Evolutionary conservation across 2,797 vertebrate species (phyloP).

Genomic region (Oreochromis grahami): DNA sequence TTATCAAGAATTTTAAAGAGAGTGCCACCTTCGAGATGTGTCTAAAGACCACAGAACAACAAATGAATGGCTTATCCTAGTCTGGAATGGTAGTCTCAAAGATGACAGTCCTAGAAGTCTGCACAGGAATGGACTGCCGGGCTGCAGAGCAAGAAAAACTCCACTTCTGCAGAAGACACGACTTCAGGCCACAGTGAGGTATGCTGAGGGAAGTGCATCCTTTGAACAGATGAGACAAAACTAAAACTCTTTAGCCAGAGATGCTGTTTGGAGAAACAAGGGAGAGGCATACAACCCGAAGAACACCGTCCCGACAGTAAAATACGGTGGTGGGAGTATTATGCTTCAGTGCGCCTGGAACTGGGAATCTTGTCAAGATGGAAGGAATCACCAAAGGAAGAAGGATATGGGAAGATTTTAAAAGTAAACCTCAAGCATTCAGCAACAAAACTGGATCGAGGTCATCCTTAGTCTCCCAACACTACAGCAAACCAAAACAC

Average conservation of each 20-base stretch:
- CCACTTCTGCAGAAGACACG: neutral
- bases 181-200: neutral
- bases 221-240: neutral
- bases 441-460: neutral
- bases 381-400: neutral
- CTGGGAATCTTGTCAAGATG: neutral
- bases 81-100: neutral
- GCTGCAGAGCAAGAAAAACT: neutral
- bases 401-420: neutral
- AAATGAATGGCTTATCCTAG: neutral
- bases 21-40: rapidly evolving
- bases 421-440: neutral
- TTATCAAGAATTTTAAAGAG: neutral
- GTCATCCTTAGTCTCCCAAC: neutral
- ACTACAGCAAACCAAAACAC: neutral
- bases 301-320: neutral
- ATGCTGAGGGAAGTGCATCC: neutral
- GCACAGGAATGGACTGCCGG: neutral
- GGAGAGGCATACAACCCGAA: neutral
- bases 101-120: neutral
- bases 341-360: rapidly evolving
- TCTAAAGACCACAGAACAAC: neutral
- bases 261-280: neutral
- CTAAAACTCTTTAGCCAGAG: neutral
- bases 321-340: neutral